Conservation (phyloP, 2,113 vertebrate genomes). For the Vulpes vulpes region DNA sequence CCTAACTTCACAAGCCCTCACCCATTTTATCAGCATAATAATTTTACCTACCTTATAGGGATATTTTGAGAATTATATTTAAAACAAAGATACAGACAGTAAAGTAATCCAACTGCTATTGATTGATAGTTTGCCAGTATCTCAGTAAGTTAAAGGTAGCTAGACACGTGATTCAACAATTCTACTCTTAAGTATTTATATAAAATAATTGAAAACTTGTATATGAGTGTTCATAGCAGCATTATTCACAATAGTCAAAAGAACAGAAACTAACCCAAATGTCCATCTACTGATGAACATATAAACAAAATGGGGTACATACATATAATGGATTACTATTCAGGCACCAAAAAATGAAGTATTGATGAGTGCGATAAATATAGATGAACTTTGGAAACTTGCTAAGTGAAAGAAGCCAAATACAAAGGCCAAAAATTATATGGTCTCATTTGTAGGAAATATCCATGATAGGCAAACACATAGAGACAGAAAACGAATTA, state of each 20-base stretch:
- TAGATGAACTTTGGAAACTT: neutral
- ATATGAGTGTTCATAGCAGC: neutral
- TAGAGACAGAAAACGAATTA: neutral
- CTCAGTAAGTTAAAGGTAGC: constrained; percentile 44
- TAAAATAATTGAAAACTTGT: constrained; percentile 23
- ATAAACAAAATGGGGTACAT: neutral
- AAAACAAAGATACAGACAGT: neutral
- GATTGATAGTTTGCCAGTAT: neutral
- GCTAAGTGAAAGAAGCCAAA: neutral
- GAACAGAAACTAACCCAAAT: neutral
- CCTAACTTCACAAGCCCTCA: neutral
- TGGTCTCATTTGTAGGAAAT: neutral
- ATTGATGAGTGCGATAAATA: neutral
- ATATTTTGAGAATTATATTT: constrained; percentile 13
- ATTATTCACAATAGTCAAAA: neutral
- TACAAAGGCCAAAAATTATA: neutral
- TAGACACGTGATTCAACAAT: neutral
- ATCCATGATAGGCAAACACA: neutral
- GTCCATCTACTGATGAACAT: neutral
- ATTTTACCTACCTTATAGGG: neutral
- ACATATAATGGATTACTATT: neutral
- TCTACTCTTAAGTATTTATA: neutral
- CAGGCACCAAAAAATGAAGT: neutral
- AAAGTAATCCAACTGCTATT: neutral
- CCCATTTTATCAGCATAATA: neutral